Conservation (phyloP, 2,113 vertebrate genomes). For the Formicarius rufipectus region DNA sequence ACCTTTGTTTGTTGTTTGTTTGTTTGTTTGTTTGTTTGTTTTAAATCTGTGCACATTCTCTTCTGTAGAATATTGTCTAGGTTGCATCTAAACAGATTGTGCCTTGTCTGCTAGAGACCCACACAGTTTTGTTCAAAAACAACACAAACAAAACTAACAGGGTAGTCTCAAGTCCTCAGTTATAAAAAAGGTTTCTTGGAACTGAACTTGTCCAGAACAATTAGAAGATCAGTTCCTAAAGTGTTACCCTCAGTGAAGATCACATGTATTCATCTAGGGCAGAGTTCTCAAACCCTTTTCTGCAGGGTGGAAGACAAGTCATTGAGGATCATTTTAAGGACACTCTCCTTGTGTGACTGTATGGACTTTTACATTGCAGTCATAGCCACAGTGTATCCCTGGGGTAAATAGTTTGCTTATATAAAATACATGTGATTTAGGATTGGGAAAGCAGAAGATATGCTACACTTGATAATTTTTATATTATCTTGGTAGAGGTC, state of each 20-base stretch:
- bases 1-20: not conserved
- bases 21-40: not conserved
- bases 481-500: not conserved
- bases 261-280: too few species aligned
- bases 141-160: not conserved
- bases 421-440: not conserved
- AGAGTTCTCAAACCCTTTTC: not conserved
- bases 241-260: not conserved
- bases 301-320: not conserved
- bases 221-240: not conserved
- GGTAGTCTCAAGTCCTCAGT: not conserved
- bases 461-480: not conserved
- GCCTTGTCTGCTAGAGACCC: not conserved
- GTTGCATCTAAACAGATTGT: not conserved
- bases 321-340: not conserved
- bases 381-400: not conserved
- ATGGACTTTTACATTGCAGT: not conserved
- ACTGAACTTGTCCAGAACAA: not conserved
- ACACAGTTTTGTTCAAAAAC: not conserved
- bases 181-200: not conserved
- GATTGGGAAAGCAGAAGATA: not conserved
- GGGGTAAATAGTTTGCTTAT: not conserved
- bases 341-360: not conserved
- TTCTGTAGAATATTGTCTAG: not conserved
- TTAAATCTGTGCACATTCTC: not conserved